A percentile compares a stretch with the other conserved stretches of the same genome.
phyloP scores from a whole-genome alignment of 1,140 invertebrate genomes.

The Lasaia peninsularis region DNA sequence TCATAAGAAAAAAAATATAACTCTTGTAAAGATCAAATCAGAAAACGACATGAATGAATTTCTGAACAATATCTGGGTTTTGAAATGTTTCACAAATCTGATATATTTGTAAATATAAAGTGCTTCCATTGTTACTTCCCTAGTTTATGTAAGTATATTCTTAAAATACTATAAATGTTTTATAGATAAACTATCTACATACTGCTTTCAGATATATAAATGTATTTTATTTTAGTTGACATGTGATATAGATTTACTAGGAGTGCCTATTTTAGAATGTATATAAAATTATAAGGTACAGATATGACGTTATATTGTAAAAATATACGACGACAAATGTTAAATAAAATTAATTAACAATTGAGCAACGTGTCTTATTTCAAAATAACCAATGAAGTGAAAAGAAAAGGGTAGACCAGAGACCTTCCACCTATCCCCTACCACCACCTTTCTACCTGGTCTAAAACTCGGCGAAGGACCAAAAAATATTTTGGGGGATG shows the following conservation, averaged over 20 bases:
- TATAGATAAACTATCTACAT: conserved; percentile 15
- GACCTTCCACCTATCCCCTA: too few species aligned
- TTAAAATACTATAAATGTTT: conserved; percentile 11
- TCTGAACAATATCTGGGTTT: too few species aligned
- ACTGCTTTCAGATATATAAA: conserved; percentile 18
- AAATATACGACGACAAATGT: conserved; percentile 5
- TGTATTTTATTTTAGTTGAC: conserved; percentile 37
- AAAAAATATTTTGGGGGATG: too few species aligned
- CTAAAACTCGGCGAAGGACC: too few species aligned
- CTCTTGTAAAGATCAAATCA: too few species aligned
- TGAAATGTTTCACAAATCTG: too few species aligned
- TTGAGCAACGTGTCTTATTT: neutral
- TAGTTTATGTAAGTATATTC: conserved; percentile 9
- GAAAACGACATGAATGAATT: too few species aligned
- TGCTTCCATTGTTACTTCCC: conserved; percentile 21
- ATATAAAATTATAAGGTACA: conserved; percentile 25
- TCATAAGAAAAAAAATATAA: too few species aligned
- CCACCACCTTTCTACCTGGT: too few species aligned
- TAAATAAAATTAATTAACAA: conserved; percentile 3
- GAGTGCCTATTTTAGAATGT: conserved; percentile 49
- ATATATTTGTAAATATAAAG: neutral
- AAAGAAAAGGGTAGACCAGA: too few species aligned
- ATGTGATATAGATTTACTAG: conserved; percentile 68
- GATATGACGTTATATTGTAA: conserved; percentile 5
- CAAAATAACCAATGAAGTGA: too few species aligned